Percentiles rank a stretch among this genome's conserved stretches.
These are phyloP conservation scores for Siniperca knerii DNA, from an alignment of 2,113 vertebrate species.

Conservation along the genomic window DNA sequence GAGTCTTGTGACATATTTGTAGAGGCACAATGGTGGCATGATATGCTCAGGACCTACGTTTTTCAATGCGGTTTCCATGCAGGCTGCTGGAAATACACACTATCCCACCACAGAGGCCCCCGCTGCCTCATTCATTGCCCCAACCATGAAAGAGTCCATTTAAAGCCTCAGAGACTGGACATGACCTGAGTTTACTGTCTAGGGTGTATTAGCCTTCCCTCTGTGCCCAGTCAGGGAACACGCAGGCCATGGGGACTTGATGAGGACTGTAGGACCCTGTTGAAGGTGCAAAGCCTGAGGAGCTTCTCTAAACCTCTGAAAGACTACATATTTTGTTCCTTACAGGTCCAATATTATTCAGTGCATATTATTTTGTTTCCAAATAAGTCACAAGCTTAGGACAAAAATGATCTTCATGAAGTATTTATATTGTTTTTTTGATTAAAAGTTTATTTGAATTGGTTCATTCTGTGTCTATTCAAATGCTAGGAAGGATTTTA, in stretches of 20 bases:
- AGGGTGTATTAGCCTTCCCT: conserved; percentile 55
- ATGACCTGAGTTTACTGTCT: conserved; percentile 77
- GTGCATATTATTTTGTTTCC: conserved; percentile 19
- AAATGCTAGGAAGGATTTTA: not conserved
- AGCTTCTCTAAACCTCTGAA: conserved; percentile 13
- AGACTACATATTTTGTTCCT: conserved; percentile 6
- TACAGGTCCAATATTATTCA: not conserved
- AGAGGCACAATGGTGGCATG: conserved; percentile 50
- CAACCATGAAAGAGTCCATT: conserved; percentile 75
- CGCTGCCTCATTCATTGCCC: conserved; percentile 48
- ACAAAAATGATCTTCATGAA: not conserved
- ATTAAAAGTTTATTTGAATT: not conserved
- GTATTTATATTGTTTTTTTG: not conserved
- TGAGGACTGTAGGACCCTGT: conserved; percentile 50
- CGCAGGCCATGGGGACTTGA: conserved; percentile 17
- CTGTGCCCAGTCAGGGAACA: conserved; percentile 34
- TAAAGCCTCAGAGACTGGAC: conserved; percentile 63
- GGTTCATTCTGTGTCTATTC: not conserved
- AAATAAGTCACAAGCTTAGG: not conserved
- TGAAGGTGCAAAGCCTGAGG: not conserved
- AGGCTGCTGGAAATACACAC: conserved; percentile 68
- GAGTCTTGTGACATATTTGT: conserved; percentile 36
- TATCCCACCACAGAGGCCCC: conserved; percentile 54
- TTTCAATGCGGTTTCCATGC: conserved; percentile 60
- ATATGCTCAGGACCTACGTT: conserved; percentile 21